Base-by-base conservation (phyloP, 2,797 vertebrate genomes). In the Myotis daubentonii region DNA sequence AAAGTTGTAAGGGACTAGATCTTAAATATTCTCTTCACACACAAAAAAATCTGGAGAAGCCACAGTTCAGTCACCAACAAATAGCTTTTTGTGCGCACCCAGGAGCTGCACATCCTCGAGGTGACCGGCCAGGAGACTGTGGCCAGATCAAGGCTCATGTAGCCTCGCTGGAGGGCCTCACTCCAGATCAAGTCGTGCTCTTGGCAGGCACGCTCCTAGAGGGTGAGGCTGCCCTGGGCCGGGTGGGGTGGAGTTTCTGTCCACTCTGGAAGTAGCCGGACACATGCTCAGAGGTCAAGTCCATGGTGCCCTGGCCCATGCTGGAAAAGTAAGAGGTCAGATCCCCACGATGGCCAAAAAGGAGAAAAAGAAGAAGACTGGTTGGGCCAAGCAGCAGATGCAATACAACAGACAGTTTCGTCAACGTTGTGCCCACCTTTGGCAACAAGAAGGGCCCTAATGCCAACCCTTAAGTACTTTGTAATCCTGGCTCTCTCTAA, bases 241-340 rank as follows among this genome's bases (percentile, higher is more conserved):
- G 98, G 60, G 99, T 16, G 99, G 99, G 0, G 94, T 99, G 96
- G 98, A 98, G 0, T 98, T 99, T 86, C 98, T 98, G 95, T 98
- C 98, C 96, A 99, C 99, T 47, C 94, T 99, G 95, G 99, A 99
- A 87, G 98, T 99, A 82, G 98, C 98, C 12, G 98, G 98, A 84
- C 99, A 99, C 89, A 98, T 99, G 94, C 98, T 99, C 74, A 99
- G 99, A 99, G 99, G 99, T 17, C n/a, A 99, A 97, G 99, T 99
- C 82, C 99, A 99, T 68, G 99, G 99, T 17, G 99, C 99, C 95
- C 97, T 99, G 98, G 99, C 99, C 84, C 99, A 99, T 97, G 99
- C 99, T 3, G 99, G 99, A 87, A 99, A 99, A 99, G 99, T 99
- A 87, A 98, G 99, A 93, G 99, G 99, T 97, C 99, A 99, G 97